phyloP scores from a whole-genome alignment of 2,113 vertebrate genomes.

The Cyprinodon brontotheroides region DNA sequence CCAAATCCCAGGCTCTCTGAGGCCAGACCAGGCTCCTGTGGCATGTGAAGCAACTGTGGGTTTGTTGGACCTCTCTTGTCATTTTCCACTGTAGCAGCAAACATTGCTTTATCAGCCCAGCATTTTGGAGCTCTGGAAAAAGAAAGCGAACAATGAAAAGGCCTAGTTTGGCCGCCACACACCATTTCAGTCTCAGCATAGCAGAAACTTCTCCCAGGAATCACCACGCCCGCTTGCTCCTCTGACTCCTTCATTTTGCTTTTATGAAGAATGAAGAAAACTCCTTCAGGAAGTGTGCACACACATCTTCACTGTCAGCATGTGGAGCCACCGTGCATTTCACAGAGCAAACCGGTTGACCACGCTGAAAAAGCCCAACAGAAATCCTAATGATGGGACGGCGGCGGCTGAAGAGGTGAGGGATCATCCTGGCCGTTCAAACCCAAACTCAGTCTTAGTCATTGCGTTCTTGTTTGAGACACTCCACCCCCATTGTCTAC shows the following conservation, averaged over 20 bases:
- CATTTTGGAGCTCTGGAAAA: conserved; percentile 12
- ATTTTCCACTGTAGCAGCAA: conserved; percentile 46
- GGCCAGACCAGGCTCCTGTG: conserved; percentile 48
- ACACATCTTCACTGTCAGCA: conserved; percentile 54
- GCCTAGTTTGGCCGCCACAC: conserved; percentile 42
- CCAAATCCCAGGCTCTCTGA: conserved; percentile 10
- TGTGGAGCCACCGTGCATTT: conserved; percentile 45
- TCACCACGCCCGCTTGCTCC: conserved; percentile 20
- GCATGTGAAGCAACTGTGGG: conserved; percentile 56
- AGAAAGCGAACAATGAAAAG: conserved; percentile 43
- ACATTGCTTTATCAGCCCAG: conserved; percentile 31
- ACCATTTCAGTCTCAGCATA: conserved; percentile 39
- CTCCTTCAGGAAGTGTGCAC: conserved; percentile 13
- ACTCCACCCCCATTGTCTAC: no score
- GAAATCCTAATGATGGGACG: no score
- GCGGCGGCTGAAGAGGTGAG: no score
- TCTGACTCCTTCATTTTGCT: conserved; percentile 38
- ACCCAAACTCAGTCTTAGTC: no score
- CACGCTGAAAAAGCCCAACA: no score
- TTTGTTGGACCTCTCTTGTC: conserved; percentile 49
- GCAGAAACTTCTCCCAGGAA: conserved; percentile 37
- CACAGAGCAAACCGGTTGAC: conserved; percentile 38
- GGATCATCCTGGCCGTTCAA: no score
- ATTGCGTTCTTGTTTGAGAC: no score
- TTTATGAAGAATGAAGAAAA: conserved; percentile 30